Conservation (phyloP, 2,888 invertebrate species). For the Nipponacmea schrenckii region DNA sequence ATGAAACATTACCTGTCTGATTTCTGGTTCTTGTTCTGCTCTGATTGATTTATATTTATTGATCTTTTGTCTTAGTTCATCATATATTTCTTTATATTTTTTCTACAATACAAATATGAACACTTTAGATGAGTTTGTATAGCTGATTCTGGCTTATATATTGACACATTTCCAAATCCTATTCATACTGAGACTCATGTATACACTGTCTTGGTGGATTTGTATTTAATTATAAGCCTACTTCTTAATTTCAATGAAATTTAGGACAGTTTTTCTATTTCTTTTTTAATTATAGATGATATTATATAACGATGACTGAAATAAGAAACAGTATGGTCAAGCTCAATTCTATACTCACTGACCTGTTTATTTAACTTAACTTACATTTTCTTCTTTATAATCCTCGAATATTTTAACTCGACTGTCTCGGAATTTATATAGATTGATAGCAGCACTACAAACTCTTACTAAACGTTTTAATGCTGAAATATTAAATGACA, state of each 20-base stretch:
- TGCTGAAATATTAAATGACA: slow-evolving; percentile 31
- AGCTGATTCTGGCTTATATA: too few relatives aligned
- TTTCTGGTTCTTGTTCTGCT: slow-evolving; percentile 46
- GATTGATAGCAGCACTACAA: slow-evolving; percentile 50
- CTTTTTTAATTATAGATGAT: slow-evolving; percentile 2
- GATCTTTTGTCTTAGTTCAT: slow-evolving; percentile 45
- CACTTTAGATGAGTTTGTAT: too few relatives aligned
- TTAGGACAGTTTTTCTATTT: too few relatives aligned
- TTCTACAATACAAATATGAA: neutral
- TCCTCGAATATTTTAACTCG: slow-evolving; percentile 36
- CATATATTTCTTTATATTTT: slow-evolving; percentile 32
- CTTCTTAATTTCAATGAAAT: too few relatives aligned
- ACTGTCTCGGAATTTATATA: slow-evolving; percentile 37
- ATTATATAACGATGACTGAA: neutral
- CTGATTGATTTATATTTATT: slow-evolving; percentile 39
- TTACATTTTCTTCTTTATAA: slow-evolving; percentile 42
- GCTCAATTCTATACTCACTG: neutral
- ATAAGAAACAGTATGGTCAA: neutral
- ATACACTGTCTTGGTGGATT: slow-evolving; percentile 19
- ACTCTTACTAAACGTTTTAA: slow-evolving; percentile 40
- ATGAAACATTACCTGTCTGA: slow-evolving; percentile 35
- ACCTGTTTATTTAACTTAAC: slow-evolving; percentile 18
- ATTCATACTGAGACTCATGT: neutral
- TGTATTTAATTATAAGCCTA: too few relatives aligned
- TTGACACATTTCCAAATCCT: neutral